Conservation (phyloP, 2,797 vertebrate species). For the Epinephelus coioides region DNA sequence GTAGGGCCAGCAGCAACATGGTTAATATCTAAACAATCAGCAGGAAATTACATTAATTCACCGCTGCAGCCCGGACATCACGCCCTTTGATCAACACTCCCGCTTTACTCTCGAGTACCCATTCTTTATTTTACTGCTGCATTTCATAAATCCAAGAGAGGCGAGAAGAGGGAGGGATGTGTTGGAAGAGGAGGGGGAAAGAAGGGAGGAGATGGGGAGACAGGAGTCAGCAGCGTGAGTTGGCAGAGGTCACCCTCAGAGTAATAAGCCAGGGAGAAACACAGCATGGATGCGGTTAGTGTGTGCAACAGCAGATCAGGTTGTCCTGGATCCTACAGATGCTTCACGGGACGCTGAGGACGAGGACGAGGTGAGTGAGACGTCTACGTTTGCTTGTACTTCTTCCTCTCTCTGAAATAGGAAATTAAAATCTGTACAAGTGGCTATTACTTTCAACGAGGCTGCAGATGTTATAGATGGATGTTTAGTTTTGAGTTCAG, state of each 20-base stretch:
- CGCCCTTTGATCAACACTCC: constrained; percentile 46
- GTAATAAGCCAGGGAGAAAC: constrained; percentile 41
- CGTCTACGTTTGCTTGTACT: background rate
- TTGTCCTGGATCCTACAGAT: constrained; percentile 63
- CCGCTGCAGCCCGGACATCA: background rate
- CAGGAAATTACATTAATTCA: constrained; percentile 55
- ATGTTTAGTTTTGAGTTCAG: background rate
- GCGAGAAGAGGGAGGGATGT: constrained; percentile 9
- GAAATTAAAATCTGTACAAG: background rate
- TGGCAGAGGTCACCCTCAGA: constrained; percentile 63
- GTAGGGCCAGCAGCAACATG: constrained; percentile 25
- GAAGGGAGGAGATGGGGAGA: constrained; percentile 47
- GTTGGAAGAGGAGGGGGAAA: constrained; percentile 13
- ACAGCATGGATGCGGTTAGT: constrained; percentile 65
- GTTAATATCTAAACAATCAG: constrained; percentile 43
- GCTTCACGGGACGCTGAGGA: constrained; percentile 61
- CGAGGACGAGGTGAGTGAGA: constrained; percentile 49
- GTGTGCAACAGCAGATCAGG: constrained; percentile 65
- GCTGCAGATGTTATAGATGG: background rate
- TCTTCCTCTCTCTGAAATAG: background rate
- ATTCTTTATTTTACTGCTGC: background rate
- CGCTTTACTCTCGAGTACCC: background rate
- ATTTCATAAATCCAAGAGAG: constrained; percentile 2
- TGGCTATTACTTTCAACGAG: background rate
- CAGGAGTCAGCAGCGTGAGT: constrained; percentile 48